Evolutionary conservation across 2,113 vertebrate genomes (phyloP).

Genomic region (Melanostigma gelatinosum): DNA sequence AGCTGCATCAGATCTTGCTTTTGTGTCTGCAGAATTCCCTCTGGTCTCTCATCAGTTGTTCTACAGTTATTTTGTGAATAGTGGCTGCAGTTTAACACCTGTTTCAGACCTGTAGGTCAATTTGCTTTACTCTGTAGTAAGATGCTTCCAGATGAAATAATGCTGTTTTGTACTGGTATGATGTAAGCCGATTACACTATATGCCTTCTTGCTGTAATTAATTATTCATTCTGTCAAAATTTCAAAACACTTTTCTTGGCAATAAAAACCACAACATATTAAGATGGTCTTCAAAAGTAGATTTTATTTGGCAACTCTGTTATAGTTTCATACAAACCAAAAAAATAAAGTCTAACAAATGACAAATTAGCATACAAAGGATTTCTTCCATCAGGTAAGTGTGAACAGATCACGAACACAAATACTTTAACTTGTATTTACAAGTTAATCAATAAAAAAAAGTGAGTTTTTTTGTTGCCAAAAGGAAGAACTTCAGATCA

Average conservation of each 20-base stretch:
- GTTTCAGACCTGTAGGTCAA: constrained; percentile 6
- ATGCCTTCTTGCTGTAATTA: constrained; percentile 22
- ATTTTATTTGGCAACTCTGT: constrained; percentile 70
- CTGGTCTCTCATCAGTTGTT: constrained; percentile 6
- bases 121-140: constrained; percentile 28
- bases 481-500: constrained; percentile 39
- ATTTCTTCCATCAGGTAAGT: constrained; percentile 5
- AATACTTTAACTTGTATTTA: constrained; percentile 15
- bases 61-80: constrained; percentile 6
- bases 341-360: constrained; percentile 2
- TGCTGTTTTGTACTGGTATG: constrained; percentile 30
- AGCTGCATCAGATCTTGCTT: constrained; percentile 3
- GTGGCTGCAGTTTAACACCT: constrained; percentile 8
- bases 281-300: constrained; percentile 35
- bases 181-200: constrained; percentile 15
- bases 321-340: constrained; percentile 13
- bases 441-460: neutral
- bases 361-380: constrained; percentile 17
- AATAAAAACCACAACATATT: constrained; percentile 54
- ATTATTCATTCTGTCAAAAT: constrained; percentile 22
- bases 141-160: constrained; percentile 19
- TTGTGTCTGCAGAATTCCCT: constrained; percentile 9
- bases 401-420: constrained; percentile 1
- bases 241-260: constrained; percentile 29
- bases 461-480: neutral